Evolutionary conservation across 2,797 vertebrate genomes (phyloP), one percentile per base, ranked within the genome.

Genomic region (Sebastes umbrosus): DNA sequence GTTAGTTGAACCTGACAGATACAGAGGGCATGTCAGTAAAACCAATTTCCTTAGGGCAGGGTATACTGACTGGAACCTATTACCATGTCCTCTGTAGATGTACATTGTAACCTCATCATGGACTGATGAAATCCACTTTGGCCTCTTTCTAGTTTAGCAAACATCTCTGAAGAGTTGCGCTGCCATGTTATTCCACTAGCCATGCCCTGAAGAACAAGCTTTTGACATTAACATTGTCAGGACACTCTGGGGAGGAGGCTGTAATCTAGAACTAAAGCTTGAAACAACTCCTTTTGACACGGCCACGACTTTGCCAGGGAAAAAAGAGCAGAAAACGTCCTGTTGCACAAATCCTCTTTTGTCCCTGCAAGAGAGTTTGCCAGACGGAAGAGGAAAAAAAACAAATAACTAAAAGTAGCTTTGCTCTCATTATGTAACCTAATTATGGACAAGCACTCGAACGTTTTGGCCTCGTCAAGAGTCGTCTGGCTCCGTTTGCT

Each of bases 171-270:
- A 88, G 86, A 83, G 87, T 69, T 63, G 14, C 31, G 70, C 86
- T 92, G 92, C 91, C 90, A 89, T 94, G 94, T 93, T 88, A 25
- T 18, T 84, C 73, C 69, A 66, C 73, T 77, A 77, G 88, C 88
- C 73, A 72, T 84, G 87, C 88, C 90, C 91, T 25, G 34, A 89
- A 91, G 93, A 94, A 94, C 93, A 93, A 85, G 90, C 88, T 88
- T 95, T 92, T 91, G 93, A 93, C 93, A 94, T 95, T 91, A 95
- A 94, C 92, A 85, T 91, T 87, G 91, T 84, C 86, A 82, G 78
- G 88, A 81, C 83, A 50, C 86, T 77, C 81, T 6, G 69, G 85
- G 86, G 88, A 88, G 43, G 66, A 77, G 70, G 73, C 80, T 81
- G 83, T 85, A 87, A 86, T 90, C 82, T 87, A 79, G 79, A 84